Conservation (phyloP, 1,140 invertebrate genomes). For the Lordiphosa stackelbergi region DNA sequence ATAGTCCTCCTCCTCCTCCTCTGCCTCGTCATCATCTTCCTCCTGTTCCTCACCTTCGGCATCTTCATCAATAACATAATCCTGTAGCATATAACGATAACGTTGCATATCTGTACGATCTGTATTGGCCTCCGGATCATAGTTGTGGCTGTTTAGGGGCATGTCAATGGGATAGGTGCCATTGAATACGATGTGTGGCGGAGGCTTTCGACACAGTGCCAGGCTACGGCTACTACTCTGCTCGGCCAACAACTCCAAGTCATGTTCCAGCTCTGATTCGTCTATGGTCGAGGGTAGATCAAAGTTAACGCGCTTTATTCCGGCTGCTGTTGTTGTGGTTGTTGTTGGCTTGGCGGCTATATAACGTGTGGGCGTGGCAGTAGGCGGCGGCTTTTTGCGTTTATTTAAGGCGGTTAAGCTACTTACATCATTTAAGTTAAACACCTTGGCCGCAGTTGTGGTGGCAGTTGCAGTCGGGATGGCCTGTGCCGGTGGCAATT, state of each 20-base stretch:
- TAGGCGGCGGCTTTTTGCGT: slow-evolving; percentile 38
- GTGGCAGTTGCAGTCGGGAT: slow-evolving; percentile 5
- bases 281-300: slow-evolving; percentile 57
- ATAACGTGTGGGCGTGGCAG: slow-evolving; percentile 57
- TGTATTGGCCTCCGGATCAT: slow-evolving; percentile 70
- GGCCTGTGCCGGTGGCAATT: no score
- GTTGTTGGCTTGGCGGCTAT: no score
- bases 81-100: slow-evolving; percentile 61
- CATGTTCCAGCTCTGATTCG: slow-evolving; percentile 43
- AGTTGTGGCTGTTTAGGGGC: slow-evolving; percentile 76
- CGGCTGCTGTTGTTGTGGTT: slow-evolving; percentile 11
- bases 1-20: slow-evolving; percentile 24
- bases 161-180: slow-evolving; percentile 89
- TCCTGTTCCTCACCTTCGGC: slow-evolving; percentile 54
- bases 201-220: slow-evolving; percentile 29
- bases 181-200: slow-evolving; percentile 81
- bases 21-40: slow-evolving; percentile 38
- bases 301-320: slow-evolving; percentile 64
- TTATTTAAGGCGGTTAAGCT: slow-evolving; percentile 61
- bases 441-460: slow-evolving; percentile 38
- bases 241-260: slow-evolving; percentile 18
- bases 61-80: slow-evolving; percentile 64
- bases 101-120: slow-evolving; percentile 55
- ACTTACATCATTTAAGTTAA: slow-evolving; percentile 74
- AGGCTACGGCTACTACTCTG: slow-evolving; percentile 9